phyloP scores from a whole-genome alignment of 2,113 vertebrate species.

The Tenrec ecaudatus region DNA sequence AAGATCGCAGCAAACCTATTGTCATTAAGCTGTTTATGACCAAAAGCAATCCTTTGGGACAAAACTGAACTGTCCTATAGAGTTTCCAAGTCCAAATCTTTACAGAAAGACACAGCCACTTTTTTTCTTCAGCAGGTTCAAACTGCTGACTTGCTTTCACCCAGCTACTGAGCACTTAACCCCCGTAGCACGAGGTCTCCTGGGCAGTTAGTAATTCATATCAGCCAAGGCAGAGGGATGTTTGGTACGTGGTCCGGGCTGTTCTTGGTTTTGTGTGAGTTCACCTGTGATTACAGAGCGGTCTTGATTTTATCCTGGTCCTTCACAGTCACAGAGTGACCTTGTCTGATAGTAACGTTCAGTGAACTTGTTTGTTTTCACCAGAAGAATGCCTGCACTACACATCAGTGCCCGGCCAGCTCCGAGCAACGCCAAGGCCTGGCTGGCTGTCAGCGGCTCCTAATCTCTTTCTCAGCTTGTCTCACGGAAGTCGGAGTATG shows the following conservation, averaged over 20 bases:
- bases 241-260: not conserved
- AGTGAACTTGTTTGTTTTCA: not conserved
- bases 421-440: not conserved
- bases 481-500: not conserved
- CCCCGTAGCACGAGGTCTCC: not conserved
- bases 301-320: constrained; percentile 28
- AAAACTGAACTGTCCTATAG: not conserved
- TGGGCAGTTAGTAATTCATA: not conserved
- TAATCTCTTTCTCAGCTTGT: constrained; percentile 1
- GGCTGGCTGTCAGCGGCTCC: not conserved
- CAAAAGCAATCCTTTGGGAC: not conserved
- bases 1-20: not conserved
- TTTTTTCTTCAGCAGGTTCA: not conserved
- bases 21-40: not conserved
- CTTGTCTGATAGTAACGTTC: not conserved
- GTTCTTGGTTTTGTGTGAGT: constrained; percentile 12
- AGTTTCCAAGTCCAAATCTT: not conserved
- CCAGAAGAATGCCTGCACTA: not conserved
- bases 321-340: not conserved
- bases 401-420: not conserved
- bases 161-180: not conserved
- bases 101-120: not conserved
- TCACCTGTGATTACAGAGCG: not conserved
- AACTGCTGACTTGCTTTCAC: not conserved
- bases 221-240: not conserved